Conservation (phyloP, 2,113 vertebrate genomes). For the Micromys minutus region DNA sequence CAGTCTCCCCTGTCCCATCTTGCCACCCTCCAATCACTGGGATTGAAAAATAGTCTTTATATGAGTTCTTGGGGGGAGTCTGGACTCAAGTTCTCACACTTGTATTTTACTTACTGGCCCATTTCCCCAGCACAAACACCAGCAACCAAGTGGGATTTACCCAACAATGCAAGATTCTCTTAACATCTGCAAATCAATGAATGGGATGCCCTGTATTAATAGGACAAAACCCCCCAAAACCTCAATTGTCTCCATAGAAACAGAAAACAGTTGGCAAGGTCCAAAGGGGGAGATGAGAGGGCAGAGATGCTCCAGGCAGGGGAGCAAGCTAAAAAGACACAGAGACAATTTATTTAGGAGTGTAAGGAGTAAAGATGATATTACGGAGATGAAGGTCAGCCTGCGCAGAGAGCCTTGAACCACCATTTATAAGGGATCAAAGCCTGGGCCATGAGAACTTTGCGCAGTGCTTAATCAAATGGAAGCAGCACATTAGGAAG, state of each 20-base stretch:
- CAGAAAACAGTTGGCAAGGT: background rate
- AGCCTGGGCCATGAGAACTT: background rate
- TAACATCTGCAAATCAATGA: conserved; percentile 32
- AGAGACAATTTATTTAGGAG: conserved; percentile 16
- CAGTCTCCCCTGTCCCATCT: no score
- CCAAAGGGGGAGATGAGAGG: background rate
- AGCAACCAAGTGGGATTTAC: conserved; percentile 24
- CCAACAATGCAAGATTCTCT: background rate
- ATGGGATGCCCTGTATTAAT: background rate
- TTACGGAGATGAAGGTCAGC: background rate
- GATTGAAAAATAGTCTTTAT: background rate
- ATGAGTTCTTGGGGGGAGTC: background rate
- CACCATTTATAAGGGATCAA: background rate
- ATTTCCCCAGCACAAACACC: background rate
- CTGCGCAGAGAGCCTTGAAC: background rate
- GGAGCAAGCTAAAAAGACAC: background rate
- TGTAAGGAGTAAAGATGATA: background rate
- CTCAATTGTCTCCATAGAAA: background rate
- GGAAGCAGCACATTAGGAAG: conserved; percentile 4
- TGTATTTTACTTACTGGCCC: background rate
- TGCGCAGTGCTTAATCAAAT: background rate
- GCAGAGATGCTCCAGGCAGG: background rate
- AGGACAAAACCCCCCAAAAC: background rate
- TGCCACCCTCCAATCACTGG: background rate
- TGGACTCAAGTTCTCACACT: background rate